These are phyloP conservation scores for Plusia festucae DNA, from an alignment of 2,888 invertebrate species.

Conservation along the genomic window DNA sequence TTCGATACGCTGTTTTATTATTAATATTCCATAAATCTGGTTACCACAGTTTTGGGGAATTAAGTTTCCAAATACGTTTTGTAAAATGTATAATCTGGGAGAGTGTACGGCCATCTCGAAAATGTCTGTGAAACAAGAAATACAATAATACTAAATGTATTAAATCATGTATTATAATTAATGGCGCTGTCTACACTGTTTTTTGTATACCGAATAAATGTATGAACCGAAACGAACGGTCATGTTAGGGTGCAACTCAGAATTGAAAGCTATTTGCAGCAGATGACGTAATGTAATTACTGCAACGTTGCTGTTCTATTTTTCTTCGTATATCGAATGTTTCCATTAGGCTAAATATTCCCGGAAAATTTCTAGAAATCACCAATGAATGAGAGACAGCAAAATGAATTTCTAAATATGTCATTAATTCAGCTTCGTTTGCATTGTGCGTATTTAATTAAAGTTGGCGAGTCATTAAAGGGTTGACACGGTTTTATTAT, in stretches of 20 bases:
- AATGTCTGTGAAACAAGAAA: too few relatives aligned
- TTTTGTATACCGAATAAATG: too few relatives aligned
- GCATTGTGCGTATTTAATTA: slow-evolving; percentile 5
- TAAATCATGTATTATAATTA: too few relatives aligned
- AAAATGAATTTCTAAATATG: not conserved
- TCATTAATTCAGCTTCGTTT: slow-evolving; percentile 1
- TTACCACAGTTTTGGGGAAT: not conserved
- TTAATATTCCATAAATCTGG: not conserved
- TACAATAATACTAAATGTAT: too few relatives aligned
- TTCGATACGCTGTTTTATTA: not conserved
- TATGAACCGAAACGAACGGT: too few relatives aligned
- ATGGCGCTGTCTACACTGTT: too few relatives aligned
- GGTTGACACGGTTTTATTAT: slow-evolving; percentile 31
- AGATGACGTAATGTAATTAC: slow-evolving; percentile 3
- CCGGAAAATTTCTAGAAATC: not conserved
- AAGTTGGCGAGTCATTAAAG: slow-evolving; percentile 24
- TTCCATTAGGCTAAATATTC: not conserved
- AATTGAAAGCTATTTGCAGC: not conserved
- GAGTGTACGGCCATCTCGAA: too few relatives aligned
- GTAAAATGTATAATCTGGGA: too few relatives aligned
- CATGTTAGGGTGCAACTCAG: not conserved
- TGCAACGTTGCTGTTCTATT: not conserved
- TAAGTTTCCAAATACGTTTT: too few relatives aligned
- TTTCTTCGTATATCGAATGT: not conserved
- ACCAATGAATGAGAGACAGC: not conserved